Percentiles rank a stretch among this genome's conserved stretches.
These are phyloP conservation scores for Drosophila neocordata DNA, from an alignment of 1,140 invertebrate species.

Conservation along the genomic window DNA sequence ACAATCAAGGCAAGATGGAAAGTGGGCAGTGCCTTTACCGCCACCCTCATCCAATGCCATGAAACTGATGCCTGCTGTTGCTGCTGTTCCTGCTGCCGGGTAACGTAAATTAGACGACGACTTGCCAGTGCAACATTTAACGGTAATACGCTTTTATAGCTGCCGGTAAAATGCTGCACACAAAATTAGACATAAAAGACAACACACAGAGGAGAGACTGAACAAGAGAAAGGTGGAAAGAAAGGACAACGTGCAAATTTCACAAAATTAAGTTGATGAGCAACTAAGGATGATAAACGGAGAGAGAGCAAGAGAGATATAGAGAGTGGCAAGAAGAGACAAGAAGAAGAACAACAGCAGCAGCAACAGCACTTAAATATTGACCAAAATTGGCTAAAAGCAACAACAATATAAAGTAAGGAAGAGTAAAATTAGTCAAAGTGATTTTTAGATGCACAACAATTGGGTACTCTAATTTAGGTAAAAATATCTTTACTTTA, in stretches of 20 bases:
- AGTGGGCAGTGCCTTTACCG: conserved; percentile 58
- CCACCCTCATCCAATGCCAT: conserved; percentile 1
- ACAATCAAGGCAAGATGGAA: conserved; percentile 80
- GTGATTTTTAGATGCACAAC: conserved; percentile 31
- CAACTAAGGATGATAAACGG: conserved; percentile 1
- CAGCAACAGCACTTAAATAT: conserved; percentile 73
- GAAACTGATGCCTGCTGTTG: conserved; percentile 15
- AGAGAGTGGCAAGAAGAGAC: conserved; percentile 5
- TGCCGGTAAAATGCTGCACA: conserved; percentile 73
- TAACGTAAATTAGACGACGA: conserved; percentile 79
- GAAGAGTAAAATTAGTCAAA: background rate
- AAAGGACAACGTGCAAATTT: conserved; percentile 58
- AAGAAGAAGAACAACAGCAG: conserved; percentile 35
- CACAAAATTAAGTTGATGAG: conserved; percentile 78
- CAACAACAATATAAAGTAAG: conserved; percentile 82
- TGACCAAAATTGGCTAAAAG: conserved; percentile 84
- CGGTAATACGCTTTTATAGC: conserved; percentile 80
- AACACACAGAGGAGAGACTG: conserved; percentile 20
- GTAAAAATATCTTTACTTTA: too few species aligned
- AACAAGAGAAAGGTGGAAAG: background rate
- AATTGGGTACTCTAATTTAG: conserved; percentile 13
- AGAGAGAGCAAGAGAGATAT: conserved; percentile 14
- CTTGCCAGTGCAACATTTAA: conserved; percentile 74
- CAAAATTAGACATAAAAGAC: conserved; percentile 78
- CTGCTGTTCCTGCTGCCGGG: conserved; percentile 41